These are phyloP conservation scores for Colletes latitarsis DNA, from an alignment of 1,140 invertebrate species.

Conservation along the genomic window DNA sequence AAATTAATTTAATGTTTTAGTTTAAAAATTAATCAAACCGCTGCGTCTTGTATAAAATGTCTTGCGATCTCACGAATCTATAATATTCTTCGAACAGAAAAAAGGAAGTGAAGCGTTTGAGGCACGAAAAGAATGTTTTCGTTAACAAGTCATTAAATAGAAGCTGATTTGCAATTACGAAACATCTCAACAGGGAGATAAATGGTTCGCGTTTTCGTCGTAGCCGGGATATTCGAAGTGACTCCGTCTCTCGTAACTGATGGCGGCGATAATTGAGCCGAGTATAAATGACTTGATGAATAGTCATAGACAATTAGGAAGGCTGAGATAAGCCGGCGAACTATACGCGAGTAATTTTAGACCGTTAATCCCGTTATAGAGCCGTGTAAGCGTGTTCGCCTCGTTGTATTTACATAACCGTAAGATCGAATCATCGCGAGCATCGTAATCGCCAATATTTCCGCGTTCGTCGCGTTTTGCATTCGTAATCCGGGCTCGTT, in stretches of 20 bases:
- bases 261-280: slow-evolving; percentile 65
- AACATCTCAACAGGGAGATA: slow-evolving; percentile 53
- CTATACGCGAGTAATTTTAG: slow-evolving; percentile 35
- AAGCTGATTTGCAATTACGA: slow-evolving; percentile 41
- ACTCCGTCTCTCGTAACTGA: slow-evolving; percentile 50
- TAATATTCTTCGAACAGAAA: neutral
- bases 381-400: slow-evolving; percentile 8
- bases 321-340: slow-evolving; percentile 53
- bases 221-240: slow-evolving; percentile 47
- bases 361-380: slow-evolving; percentile 32
- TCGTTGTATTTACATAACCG: slow-evolving; percentile 18
- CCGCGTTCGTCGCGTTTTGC: neutral
- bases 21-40: no score
- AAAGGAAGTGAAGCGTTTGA: neutral
- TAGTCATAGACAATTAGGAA: slow-evolving; percentile 69
- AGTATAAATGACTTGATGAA: slow-evolving; percentile 72
- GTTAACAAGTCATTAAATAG: slow-evolving; percentile 43
- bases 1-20: no score
- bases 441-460: neutral
- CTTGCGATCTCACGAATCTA: no score
- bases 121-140: slow-evolving; percentile 17
- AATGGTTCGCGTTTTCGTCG: slow-evolving; percentile 62
- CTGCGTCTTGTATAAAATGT: no score
- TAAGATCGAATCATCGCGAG: neutral
- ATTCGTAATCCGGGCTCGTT: neutral